Evolutionary conservation across 2,113 vertebrate genomes (phyloP).

Genomic region (Polypterus bichir): DNA sequence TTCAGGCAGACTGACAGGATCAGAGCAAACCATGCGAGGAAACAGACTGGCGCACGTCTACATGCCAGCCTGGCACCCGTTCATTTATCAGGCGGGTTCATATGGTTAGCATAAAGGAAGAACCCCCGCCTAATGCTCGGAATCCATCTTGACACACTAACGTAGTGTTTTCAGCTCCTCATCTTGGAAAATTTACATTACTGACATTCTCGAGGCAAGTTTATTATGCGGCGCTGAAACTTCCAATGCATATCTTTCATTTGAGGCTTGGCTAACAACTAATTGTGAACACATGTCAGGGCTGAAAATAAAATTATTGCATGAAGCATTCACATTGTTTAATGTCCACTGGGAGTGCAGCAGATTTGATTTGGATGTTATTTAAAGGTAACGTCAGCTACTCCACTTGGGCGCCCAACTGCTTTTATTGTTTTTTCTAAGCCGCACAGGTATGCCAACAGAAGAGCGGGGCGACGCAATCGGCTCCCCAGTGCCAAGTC

Average conservation of each 20-base stretch:
- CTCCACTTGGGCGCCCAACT: too few species aligned
- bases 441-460: too few species aligned
- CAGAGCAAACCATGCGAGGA: too few species aligned
- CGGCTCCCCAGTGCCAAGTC: too few species aligned
- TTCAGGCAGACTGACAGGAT: too few species aligned
- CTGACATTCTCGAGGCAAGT: constrained; percentile 3
- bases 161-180: neutral
- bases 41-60: too few species aligned
- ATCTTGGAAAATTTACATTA: constrained; percentile 1
- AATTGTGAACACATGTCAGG: constrained; percentile 5
- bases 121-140: neutral
- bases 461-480: too few species aligned
- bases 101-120: constrained; percentile 1
- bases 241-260: constrained; percentile 4
- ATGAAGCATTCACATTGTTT: neutral
- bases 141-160: neutral
- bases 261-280: constrained; percentile 4
- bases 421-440: too few species aligned
- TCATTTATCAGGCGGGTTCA: neutral
- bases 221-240: constrained; percentile 1
- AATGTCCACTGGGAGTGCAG: neutral
- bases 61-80: too few species aligned
- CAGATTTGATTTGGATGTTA: neutral
- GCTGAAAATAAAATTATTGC: neutral
- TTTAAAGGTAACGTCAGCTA: neutral